Percentiles rank a stretch among this genome's conserved stretches.
Evolutionary conservation across 2,888 invertebrate genomes (phyloP).

Genomic region (Palloptera scutellata): DNA sequence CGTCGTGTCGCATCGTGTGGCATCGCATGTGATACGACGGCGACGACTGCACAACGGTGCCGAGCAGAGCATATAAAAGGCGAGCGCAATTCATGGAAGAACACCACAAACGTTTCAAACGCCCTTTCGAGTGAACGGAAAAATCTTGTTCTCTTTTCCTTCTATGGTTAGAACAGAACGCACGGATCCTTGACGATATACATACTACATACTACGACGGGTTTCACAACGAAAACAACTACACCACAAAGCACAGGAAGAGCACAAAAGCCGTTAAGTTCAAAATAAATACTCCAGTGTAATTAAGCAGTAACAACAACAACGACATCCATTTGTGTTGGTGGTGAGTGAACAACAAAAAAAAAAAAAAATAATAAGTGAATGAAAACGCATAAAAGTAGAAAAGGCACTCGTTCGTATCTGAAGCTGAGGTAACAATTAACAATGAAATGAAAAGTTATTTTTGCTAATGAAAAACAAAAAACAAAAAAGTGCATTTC

Average conservation of each 20-base stretch:
- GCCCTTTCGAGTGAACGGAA: slow-evolving; percentile 32
- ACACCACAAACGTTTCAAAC: slow-evolving; percentile 44
- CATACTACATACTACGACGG: slow-evolving; percentile 40
- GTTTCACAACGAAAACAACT: slow-evolving; percentile 38
- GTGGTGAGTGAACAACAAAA: slow-evolving; percentile 21
- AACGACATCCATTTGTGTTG: slow-evolving; percentile 18
- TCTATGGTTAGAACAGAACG: too few species aligned
- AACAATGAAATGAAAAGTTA: slow-evolving; percentile 3
- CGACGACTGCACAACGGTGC: not conserved
- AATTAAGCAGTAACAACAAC: slow-evolving; percentile 10
- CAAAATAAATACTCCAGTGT: slow-evolving; percentile 11
- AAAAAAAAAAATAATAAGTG: not conserved
- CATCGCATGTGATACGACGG: not conserved
- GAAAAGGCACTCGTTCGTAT: too few species aligned
- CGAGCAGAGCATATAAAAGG: slow-evolving; percentile 37
- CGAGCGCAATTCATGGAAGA: slow-evolving; percentile 33
- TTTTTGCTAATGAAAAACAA: slow-evolving; percentile 9
- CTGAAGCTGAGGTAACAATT: too few species aligned
- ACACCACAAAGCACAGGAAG: slow-evolving; percentile 31
- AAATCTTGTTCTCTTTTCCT: too few species aligned
- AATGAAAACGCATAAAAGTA: not conserved
- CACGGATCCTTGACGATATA: too few species aligned
- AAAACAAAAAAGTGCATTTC: not conserved
- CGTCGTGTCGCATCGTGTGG: not conserved
- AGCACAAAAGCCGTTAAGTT: not conserved